Base-by-base conservation (phyloP, 2,888 invertebrate genomes). In the Epistrophe grossulariae region DNA sequence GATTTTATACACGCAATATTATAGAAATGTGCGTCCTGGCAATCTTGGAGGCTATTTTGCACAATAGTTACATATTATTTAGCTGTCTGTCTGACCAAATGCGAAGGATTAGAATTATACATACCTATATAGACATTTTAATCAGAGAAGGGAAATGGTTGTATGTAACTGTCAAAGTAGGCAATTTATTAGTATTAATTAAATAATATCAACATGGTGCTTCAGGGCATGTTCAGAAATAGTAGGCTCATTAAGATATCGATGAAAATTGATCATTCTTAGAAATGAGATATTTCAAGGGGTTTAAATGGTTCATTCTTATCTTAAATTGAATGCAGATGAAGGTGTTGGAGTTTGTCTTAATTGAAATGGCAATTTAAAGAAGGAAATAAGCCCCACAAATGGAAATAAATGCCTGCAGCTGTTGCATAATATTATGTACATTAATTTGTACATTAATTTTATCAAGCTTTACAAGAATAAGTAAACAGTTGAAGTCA, bases 161-260 rank as follows among this genome's bases (percentile, higher is more conserved):
- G 64, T 13, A 24, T 24, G 3, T 24, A 38, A 13, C 24, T 24
- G 50, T 77, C 72, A 64, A 45, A 28, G 57, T 40, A 24, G 72
- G 24, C 48, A 48, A 17, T 60, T 76, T 72, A 77, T 81, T 79
- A 45, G 72, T 35, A 84, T 80, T 80, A 84, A 84, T 84, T 81
- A 77, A 40, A 38, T 60, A 13, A 40, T 40, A 24, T 24, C 3
- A 60, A 40, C 24, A 40, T 43, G 24, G 2, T 62, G 24, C 19
- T 60, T 7, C 9, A 13, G 19, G 60, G 15, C 15, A 62, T 24
- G 17, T 38, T n/a, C 8, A 2, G 59, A 13, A 55, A 13, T 15
- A 17, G 17, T 1, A 7, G 38, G 17, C 19, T 62, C 40, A 62
- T 62, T 40, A 8, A 62, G 40, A 62, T 40, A 62, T 62, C 40